Evolutionary conservation across 2,113 vertebrate genomes (phyloP).

Genomic region (Cyprinus carpio): DNA sequence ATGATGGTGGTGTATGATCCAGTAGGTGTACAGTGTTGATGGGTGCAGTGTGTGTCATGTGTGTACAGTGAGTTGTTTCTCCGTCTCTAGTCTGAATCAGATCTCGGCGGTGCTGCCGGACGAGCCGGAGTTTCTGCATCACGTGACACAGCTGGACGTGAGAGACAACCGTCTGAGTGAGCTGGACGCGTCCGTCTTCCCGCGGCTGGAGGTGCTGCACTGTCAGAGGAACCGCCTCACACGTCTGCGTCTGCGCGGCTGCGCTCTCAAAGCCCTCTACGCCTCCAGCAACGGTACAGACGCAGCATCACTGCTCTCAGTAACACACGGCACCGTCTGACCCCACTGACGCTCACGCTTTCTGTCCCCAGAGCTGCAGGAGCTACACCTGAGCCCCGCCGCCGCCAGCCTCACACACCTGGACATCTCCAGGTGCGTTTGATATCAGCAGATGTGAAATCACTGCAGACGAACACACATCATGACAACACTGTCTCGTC

Average conservation of each 20-base stretch:
- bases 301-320: neutral
- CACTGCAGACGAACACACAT: neutral
- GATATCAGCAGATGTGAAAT: neutral
- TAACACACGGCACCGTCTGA: neutral
- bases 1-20: no score
- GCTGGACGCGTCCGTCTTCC: constrained; percentile 87
- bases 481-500: neutral
- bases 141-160: constrained; percentile 91
- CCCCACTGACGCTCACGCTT: no score
- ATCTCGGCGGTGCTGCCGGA: constrained; percentile 79
- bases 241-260: constrained; percentile 84
- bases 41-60: neutral
- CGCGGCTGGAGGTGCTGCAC: constrained; percentile 91
- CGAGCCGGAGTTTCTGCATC: constrained; percentile 87
- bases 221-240: constrained; percentile 90
- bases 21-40: neutral
- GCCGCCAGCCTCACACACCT: constrained; percentile 87
- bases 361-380: constrained; percentile 80
- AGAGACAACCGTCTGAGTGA: constrained; percentile 89
- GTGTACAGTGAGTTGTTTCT: neutral
- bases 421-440: constrained; percentile 93
- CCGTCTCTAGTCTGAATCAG: constrained; percentile 81
- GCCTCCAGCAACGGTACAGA: constrained; percentile 83
- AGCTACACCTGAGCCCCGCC: constrained; percentile 88
- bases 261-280: constrained; percentile 87